Evolutionary conservation across 2,797 vertebrate species (phyloP), one percentile per base, ranked within the genome.

Genomic region (Cephalopachus bancanus): DNA sequence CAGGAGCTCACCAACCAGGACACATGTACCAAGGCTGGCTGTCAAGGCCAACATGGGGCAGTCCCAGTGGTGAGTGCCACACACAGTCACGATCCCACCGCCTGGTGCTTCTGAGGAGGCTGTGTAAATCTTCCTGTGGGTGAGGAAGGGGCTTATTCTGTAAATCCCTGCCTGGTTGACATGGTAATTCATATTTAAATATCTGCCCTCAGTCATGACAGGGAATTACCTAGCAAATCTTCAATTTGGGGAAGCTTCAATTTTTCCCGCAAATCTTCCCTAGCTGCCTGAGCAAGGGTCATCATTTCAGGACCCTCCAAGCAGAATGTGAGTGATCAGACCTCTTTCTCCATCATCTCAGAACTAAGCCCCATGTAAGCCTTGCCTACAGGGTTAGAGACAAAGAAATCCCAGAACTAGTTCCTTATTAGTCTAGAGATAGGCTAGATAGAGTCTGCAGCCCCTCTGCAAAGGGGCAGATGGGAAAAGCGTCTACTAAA

Each of bases 111-210:
- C 19, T 4, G 14, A 64, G 72, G 49, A 44, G 51, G 72, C 84
- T 84, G 26, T 8, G 57, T 85, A 80, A 91, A 90, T 93, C 93
- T 89, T 80, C 64, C 86, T 16, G 12, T 26, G 69, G 89, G 84
- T 28, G 37, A n/a, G 5, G 72, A 81, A 81, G 71, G 59, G 72
- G 67, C 28, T 95, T 57, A 59, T 75, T 60, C 64, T 84, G 24
- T 76, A 96, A 96, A 75, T 57, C 95, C 90, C 62, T 87, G 78
- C 33, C 83, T 59, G 44, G 44, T 7, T 3, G 24, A 74, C 69
- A 78, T 72, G 59, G 57, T 85, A 83, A 96, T 85, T 97, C 65
- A 19, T 51, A 65, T 86, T 91, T 89, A 93, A 92, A 92, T 96
- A 90, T 94, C 91, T 76, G 55, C 8, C 51, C 78, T 51, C 11